Conservation (phyloP, 1,140 invertebrate species). For the Euschistus heros region DNA sequence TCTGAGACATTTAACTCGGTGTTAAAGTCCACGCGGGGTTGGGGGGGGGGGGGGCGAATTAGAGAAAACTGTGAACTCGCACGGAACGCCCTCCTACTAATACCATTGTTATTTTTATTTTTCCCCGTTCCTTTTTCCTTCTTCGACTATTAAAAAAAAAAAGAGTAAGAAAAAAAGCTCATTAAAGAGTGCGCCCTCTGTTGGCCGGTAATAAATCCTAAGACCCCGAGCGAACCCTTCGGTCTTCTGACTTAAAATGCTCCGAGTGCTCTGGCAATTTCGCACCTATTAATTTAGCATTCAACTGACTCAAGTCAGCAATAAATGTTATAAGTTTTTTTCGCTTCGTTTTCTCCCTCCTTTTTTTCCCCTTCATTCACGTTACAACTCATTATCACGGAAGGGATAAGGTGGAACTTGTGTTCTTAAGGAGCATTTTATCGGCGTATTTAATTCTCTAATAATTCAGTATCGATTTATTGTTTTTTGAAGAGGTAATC, state of each 20-base stretch:
- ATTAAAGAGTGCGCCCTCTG: conserved; percentile 3
- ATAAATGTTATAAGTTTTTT: conserved; percentile 1
- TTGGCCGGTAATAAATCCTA: not conserved
- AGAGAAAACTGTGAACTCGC: conserved; percentile 3
- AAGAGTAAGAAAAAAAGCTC: not conserved
- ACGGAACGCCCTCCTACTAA: no score
- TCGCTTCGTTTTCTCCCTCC: not conserved
- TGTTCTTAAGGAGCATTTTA: no score
- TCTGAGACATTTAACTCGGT: conserved; percentile 25
- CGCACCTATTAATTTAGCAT: conserved; percentile 8
- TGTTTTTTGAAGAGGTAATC: no score
- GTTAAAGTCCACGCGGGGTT: conserved; percentile 11
- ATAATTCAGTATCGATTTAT: no score
- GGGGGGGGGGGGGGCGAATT: not conserved
- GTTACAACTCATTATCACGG: no score
- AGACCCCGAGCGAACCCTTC: no score
- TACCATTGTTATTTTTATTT: no score
- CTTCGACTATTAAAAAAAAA: conserved; percentile 1
- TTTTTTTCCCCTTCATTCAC: not conserved
- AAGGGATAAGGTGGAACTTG: no score
- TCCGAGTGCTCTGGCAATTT: not conserved
- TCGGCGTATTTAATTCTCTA: no score
- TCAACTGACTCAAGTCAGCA: not conserved
- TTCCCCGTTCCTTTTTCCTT: no score
- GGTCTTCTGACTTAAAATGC: not conserved